These are phyloP conservation scores for Adelognathus sp. DNA, from an alignment of 2,888 invertebrate species.

Conservation along the genomic window DNA sequence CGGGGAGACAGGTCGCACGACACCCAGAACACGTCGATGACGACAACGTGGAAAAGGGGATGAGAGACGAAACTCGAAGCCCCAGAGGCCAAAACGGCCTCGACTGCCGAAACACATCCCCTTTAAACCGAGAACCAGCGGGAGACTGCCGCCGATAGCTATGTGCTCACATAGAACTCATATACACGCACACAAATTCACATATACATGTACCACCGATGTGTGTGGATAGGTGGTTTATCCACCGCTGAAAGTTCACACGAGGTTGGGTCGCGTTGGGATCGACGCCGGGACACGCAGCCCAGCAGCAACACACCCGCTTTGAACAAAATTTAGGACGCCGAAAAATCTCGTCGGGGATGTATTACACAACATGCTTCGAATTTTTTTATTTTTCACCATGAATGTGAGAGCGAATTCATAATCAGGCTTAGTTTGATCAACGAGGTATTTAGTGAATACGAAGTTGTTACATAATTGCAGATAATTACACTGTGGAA, in stretches of 20 bases:
- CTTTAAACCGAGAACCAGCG: conserved; percentile 28
- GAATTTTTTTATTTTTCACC: no score
- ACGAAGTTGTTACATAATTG: no score
- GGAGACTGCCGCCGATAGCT: neutral
- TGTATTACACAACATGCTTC: no score
- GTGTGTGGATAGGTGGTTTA: neutral
- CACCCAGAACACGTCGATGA: neutral
- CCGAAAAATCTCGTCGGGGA: conserved; percentile 3
- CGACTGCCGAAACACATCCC: conserved; percentile 37
- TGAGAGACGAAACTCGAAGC: neutral
- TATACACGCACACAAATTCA: no score
- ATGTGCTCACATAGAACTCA: neutral
- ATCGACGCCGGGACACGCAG: neutral
- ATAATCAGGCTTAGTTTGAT: no score
- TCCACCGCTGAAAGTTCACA: neutral
- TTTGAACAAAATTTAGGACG: conserved; percentile 7
- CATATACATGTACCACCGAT: no score
- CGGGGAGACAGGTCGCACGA: conserved; percentile 11
- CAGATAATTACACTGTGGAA: no score
- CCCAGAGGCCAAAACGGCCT: neutral
- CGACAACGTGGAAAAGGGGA: no score
- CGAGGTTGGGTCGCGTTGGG: conserved; percentile 5
- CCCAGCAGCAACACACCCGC: neutral
- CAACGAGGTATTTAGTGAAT: no score
- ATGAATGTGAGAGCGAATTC: no score